These are phyloP conservation scores for Choristoneura rosaceana DNA, from an alignment of 2,888 invertebrate genomes.

Conservation along the genomic window DNA sequence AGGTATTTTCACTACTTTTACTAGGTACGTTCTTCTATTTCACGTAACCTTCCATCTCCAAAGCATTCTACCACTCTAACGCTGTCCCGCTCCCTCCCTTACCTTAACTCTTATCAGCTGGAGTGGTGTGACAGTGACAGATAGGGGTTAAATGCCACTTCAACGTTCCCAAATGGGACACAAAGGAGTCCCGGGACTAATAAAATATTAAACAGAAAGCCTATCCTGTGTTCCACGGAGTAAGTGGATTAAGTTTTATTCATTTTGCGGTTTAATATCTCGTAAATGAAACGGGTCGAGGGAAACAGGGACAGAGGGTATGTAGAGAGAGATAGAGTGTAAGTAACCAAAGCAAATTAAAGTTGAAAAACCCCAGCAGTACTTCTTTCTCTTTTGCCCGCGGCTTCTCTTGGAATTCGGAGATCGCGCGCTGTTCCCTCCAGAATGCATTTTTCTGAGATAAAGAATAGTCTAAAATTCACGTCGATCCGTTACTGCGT, in stretches of 20 bases:
- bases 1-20: too few species aligned
- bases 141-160: conserved; percentile 39
- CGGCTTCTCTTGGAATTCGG: too few species aligned
- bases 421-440: too few species aligned
- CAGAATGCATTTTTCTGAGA: too few species aligned
- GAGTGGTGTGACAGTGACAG: conserved; percentile 38
- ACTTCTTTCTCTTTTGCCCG: too few species aligned
- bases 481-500: too few species aligned
- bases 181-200: conserved; percentile 24
- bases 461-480: too few species aligned
- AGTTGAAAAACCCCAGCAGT: too few species aligned
- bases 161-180: conserved; percentile 37
- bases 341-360: too few species aligned
- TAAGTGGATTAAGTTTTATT: neutral
- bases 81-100: conserved; percentile 23
- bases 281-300: conserved; percentile 6
- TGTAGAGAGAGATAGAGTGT: neutral
- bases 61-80: neutral
- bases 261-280: conserved; percentile 2
- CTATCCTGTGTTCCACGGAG: neutral
- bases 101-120: conserved; percentile 16
- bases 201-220: conserved; percentile 30
- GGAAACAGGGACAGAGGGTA: neutral
- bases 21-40: too few species aligned
- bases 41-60: neutral